phyloP scores from a whole-genome alignment of 1,140 invertebrate genomes.

The Drosophila grimshawi region DNA sequence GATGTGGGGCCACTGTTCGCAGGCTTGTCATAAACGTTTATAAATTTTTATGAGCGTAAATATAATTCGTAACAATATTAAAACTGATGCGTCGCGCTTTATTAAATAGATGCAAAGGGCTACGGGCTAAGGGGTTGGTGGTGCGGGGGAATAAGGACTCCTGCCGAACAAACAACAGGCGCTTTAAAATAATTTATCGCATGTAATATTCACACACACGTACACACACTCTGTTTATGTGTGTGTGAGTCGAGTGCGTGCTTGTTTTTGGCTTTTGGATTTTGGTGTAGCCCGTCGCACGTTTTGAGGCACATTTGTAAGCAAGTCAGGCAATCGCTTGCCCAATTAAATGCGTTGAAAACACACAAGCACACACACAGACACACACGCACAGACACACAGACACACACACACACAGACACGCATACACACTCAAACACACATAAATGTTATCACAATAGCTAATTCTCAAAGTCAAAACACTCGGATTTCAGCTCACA shows the following conservation, averaged over 20 bases:
- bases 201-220: slow-evolving; percentile 64
- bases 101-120: slow-evolving; percentile 65
- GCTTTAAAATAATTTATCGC: slow-evolving; percentile 82
- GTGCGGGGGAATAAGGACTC: not conserved
- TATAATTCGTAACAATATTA: slow-evolving; percentile 78
- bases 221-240: slow-evolving; percentile 17
- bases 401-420: slow-evolving; percentile 27
- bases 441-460: slow-evolving; percentile 76
- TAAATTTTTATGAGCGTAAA: slow-evolving; percentile 74
- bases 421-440: slow-evolving; percentile 10
- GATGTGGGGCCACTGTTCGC: not conserved
- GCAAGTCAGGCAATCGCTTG: slow-evolving; percentile 80
- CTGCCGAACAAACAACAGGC: not conserved
- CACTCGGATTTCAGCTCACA: slow-evolving; percentile 66
- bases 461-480: slow-evolving; percentile 77
- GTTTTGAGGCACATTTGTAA: slow-evolving; percentile 63
- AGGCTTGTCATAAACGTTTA: slow-evolving; percentile 75
- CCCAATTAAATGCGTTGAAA: slow-evolving; percentile 71
- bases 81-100: slow-evolving; percentile 74
- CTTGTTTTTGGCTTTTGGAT: slow-evolving; percentile 18
- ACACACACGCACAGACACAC: slow-evolving; percentile 31
- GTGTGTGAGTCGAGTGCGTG: slow-evolving; percentile 53
- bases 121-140: not conserved
- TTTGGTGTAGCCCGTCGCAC: slow-evolving; percentile 14
- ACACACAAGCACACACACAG: slow-evolving; percentile 42